Evolutionary conservation across 2,888 invertebrate species (phyloP), one percentile per base, ranked within the genome.

Genomic region (Cistogaster globosa): DNA sequence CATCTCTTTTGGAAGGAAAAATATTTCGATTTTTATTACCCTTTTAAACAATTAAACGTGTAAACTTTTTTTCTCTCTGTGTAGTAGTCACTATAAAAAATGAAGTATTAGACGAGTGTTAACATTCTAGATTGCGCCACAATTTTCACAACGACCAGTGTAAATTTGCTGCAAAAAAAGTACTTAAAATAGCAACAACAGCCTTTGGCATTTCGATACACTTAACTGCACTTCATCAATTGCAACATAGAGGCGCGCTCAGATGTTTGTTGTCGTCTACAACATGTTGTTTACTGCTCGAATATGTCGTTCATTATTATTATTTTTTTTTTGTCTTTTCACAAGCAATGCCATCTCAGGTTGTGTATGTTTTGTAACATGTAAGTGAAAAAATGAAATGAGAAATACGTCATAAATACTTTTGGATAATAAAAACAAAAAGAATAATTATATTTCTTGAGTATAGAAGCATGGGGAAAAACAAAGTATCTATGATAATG

Each of bases 171-270:
- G 62, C 58, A 62, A 48, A 75, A 48, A 81, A 80, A 77, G 67
- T 60, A 69, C 16, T 22, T 18, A 62, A 62, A 68, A 82, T 45
- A 63, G 36, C 71, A 79, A 36, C 80, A 53, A 76, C 38, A 77
- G 82, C 85, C 85, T 78, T 82, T 85, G 85, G 85, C 85, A 85
- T 85, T 85, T 85, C 85, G 85, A 85, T 85, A 85, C 82, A 85
- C 85, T 85, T 85, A 85, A 85, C 72, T 82, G 82, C 85, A 85
- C 85, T 85, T 85, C 85, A 85, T 85, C 85, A 85, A 85, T 85
- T 85, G 85, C 82, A 75, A 51, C 69, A 78, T 75, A 82, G 82
- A 63, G 58, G 68, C 38, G 60, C 65, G 72, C 67, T 75, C 58
- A 69, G 36, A 71, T 65, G 63, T 58, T 79, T 80, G 67, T 76